These are phyloP conservation scores for Sciurus carolinensis DNA, from an alignment of 2,797 vertebrate genomes.

Conservation along the genomic window DNA sequence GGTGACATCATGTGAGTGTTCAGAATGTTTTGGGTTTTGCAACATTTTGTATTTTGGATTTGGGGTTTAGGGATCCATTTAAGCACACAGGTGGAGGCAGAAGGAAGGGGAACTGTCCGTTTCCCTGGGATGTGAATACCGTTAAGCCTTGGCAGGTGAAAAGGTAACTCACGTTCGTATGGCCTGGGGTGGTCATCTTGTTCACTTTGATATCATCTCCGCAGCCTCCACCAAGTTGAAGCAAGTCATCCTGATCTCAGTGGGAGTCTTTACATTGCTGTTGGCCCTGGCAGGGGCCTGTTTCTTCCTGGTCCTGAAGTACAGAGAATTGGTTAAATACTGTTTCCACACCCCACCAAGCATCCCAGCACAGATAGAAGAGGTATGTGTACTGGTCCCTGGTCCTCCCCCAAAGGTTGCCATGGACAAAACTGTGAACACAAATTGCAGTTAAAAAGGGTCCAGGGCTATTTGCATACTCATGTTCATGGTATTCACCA, in stretches of 20 bases:
- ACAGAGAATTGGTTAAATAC: constrained; percentile 79
- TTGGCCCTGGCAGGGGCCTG: not conserved
- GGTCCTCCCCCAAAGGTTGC: rapidly evolving
- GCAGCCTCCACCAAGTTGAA: constrained; percentile 72
- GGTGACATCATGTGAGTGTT: not conserved
- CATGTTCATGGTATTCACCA: not conserved
- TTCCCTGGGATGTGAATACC: not conserved
- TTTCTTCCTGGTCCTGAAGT: constrained; percentile 68
- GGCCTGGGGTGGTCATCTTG: too few relatives aligned
- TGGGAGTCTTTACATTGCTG: rapidly evolving
- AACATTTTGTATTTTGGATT: not conserved
- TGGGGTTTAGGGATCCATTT: not conserved
- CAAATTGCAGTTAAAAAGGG: not conserved
- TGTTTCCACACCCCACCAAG: constrained; percentile 82
- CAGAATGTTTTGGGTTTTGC: not conserved
- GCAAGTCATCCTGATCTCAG: rapidly evolving
- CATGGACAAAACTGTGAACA: not conserved
- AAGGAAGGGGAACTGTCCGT: not conserved
- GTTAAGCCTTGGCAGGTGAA: not conserved
- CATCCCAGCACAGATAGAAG: constrained; percentile 85
- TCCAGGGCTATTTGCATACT: not conserved
- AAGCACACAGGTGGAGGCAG: rapidly evolving
- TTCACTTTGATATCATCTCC: not conserved
- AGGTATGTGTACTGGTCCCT: constrained; percentile 79
- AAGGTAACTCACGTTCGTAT: not conserved